phyloP scores from a whole-genome alignment of 2,888 invertebrate species.

The Apamea epomidion region DNA sequence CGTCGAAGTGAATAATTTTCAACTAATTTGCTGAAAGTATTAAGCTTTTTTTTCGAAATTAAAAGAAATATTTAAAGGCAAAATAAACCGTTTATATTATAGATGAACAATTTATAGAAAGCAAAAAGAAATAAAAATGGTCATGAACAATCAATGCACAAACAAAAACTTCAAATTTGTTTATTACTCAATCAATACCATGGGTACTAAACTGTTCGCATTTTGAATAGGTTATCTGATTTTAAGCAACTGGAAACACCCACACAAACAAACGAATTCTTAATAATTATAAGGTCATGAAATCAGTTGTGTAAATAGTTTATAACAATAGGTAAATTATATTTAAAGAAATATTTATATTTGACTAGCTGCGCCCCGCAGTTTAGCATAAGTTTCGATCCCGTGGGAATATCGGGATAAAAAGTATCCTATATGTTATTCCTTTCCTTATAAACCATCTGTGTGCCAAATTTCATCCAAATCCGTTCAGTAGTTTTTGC shows the following conservation, averaged over 20 bases:
- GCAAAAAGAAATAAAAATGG: not conserved
- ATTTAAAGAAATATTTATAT: not conserved
- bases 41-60: not conserved
- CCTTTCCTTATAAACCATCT: too few species aligned
- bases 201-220: not conserved
- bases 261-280: not conserved
- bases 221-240: not conserved
- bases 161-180: not conserved
- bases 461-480: too few species aligned
- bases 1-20: not conserved
- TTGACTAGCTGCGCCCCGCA: not conserved
- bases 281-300: not conserved
- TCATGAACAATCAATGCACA: not conserved
- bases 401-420: too few species aligned
- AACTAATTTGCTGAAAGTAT: not conserved
- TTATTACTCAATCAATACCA: not conserved
- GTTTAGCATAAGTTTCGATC: too few species aligned
- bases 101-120: too few species aligned
- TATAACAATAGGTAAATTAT: not conserved
- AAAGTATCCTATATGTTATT: too few species aligned
- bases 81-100: too few species aligned
- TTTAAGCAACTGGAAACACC: not conserved
- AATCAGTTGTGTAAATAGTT: conserved; percentile 36
- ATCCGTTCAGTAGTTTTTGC: too few species aligned
- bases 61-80: too few species aligned